Percentiles rank a stretch among this genome's conserved stretches.
phyloP scores from a whole-genome alignment of 2,113 vertebrate genomes.

The Machaerirhynchus nigripectus region DNA sequence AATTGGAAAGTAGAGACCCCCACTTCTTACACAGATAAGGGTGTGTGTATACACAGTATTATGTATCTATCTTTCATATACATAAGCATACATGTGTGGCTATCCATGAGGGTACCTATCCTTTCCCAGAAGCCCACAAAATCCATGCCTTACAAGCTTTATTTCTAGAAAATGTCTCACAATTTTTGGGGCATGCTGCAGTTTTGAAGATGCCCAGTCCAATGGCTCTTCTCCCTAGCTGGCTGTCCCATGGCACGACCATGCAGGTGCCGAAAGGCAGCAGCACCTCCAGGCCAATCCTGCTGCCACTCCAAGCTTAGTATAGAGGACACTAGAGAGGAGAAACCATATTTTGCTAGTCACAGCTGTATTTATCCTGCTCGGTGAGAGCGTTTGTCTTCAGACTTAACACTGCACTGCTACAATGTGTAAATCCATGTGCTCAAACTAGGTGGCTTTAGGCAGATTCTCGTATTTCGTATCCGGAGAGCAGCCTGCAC shows the following conservation, averaged over 20 bases:
- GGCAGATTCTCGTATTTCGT: background rate
- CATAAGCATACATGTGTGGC: background rate
- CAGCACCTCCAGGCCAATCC: background rate
- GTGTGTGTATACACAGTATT: background rate
- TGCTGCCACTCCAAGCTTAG: background rate
- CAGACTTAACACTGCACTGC: background rate
- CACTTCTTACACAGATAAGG: background rate
- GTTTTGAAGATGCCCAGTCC: background rate
- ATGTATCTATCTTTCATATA: background rate
- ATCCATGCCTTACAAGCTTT: background rate
- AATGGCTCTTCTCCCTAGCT: background rate
- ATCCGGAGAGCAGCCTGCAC: background rate
- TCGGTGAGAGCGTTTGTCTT: background rate
- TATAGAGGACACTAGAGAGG: background rate
- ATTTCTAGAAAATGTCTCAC: background rate
- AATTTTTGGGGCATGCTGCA: background rate
- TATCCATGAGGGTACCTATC: background rate
- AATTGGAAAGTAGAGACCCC: background rate
- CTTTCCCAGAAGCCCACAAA: background rate
- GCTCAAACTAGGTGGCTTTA: background rate
- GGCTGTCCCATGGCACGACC: accelerated
- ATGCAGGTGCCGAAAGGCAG: accelerated
- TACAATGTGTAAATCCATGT: background rate
- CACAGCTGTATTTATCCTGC: background rate
- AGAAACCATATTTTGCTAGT: background rate